phyloP scores from a whole-genome alignment of 2,797 vertebrate species.

The Sebastes steindachneri region DNA sequence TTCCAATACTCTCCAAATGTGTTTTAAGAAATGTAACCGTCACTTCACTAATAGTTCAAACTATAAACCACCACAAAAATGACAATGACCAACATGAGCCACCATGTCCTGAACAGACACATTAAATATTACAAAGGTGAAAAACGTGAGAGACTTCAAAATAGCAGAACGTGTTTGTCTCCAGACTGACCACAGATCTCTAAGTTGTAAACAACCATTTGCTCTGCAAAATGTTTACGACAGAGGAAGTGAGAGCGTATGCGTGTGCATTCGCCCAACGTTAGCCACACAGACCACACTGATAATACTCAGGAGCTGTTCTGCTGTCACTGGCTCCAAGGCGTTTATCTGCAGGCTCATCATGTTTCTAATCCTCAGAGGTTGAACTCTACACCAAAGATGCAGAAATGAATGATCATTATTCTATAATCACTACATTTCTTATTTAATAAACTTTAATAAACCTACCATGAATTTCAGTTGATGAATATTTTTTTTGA shows the following conservation, averaged over 20 bases:
- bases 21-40: no score
- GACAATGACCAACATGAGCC: no score
- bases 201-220: background rate
- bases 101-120: no score
- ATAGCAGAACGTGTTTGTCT: background rate
- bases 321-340: conserved; percentile 5
- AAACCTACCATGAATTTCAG: background rate
- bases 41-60: no score
- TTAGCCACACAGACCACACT: conserved; percentile 52
- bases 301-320: conserved; percentile 6
- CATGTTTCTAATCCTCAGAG: background rate
- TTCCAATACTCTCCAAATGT: no score
- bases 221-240: conserved; percentile 31
- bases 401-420: background rate
- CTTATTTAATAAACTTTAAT: background rate
- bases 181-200: conserved; percentile 1
- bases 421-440: background rate
- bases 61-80: no score
- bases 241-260: conserved; percentile 44
- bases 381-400: background rate
- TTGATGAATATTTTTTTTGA: background rate
- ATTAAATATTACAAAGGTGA: background rate
- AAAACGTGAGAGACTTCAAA: conserved; percentile 1
- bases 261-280: background rate
- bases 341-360: background rate